These are phyloP conservation scores for Betta splendens DNA, from an alignment of 2,797 vertebrate genomes.

Conservation along the genomic window DNA sequence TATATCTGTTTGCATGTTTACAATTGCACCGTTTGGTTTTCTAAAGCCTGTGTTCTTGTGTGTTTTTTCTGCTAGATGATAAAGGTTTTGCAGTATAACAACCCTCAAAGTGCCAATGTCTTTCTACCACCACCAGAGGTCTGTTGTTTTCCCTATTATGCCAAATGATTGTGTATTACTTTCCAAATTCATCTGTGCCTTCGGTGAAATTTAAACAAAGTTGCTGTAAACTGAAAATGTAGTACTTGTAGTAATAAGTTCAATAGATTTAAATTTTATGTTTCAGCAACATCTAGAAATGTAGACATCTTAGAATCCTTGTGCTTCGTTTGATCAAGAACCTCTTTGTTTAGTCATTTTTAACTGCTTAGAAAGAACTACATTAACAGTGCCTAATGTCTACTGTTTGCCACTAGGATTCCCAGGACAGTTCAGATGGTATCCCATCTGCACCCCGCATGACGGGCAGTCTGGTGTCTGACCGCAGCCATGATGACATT, in stretches of 20 bases:
- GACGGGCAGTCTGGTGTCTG: slow-evolving; percentile 95
- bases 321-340: background rate
- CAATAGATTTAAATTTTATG: slow-evolving; percentile 20
- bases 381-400: background rate
- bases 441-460: slow-evolving; percentile 92
- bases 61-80: slow-evolving; percentile 82
- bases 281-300: slow-evolving; percentile 9
- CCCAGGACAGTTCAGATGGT: slow-evolving; percentile 95
- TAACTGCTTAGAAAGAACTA: background rate
- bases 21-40: slow-evolving; percentile 42
- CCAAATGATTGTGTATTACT: slow-evolving; percentile 67
- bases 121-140: slow-evolving; percentile 86
- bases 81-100: slow-evolving; percentile 88
- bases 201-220: slow-evolving; percentile 48
- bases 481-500: slow-evolving; percentile 96
- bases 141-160: slow-evolving; percentile 76
- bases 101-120: slow-evolving; percentile 81
- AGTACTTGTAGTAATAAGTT: slow-evolving; percentile 23
- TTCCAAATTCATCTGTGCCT: slow-evolving; percentile 45
- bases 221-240: slow-evolving; percentile 32
- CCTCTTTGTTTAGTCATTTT: slow-evolving; percentile 14
- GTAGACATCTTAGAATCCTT: slow-evolving; percentile 1
- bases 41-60: slow-evolving; percentile 68
- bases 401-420: slow-evolving; percentile 82
- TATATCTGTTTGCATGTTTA: background rate